Evolutionary conservation across 2,888 invertebrate genomes (phyloP).

Genomic region (Timema podura): DNA sequence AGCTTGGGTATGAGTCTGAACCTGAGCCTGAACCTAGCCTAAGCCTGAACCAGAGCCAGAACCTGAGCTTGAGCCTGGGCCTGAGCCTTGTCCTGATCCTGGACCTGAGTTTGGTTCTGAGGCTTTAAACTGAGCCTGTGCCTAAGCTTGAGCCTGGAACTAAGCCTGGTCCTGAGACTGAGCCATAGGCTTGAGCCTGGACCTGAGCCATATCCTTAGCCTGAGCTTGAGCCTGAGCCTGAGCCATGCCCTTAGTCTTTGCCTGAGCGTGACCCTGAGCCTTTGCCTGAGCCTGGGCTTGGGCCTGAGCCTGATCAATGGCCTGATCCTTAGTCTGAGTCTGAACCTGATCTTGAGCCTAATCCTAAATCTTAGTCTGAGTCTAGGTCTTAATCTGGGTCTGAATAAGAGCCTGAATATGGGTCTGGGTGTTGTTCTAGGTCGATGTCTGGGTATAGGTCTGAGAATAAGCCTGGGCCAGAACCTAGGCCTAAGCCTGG

Average conservation of each 20-base stretch:
- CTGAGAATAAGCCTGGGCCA: no score
- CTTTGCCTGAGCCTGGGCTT: no score
- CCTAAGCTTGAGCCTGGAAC: background rate
- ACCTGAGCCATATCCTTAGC: slow-evolving; percentile 33
- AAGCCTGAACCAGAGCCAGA: no score
- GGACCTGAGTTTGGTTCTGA: no score
- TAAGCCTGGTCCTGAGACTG: slow-evolving; percentile 32
- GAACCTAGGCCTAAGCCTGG: no score
- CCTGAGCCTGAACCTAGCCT: no score
- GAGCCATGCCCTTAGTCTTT: slow-evolving; percentile 28
- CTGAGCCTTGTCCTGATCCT: slow-evolving; percentile 30
- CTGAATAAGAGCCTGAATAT: no score
- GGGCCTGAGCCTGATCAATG: no score
- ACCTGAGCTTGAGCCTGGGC: slow-evolving; percentile 30
- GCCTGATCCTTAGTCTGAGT: no score
- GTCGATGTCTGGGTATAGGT: slow-evolving; percentile 14
- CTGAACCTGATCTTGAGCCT: slow-evolving; percentile 31
- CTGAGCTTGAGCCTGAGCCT: slow-evolving; percentile 34
- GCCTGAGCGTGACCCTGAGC: slow-evolving; percentile 35
- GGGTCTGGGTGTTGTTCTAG: slow-evolving; percentile 10
- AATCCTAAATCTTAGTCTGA: slow-evolving; percentile 29
- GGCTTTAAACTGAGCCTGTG: slow-evolving; percentile 17
- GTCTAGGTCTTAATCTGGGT: background rate
- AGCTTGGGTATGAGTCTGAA: slow-evolving; percentile 30
- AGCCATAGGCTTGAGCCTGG: slow-evolving; percentile 30